Evolutionary conservation across 2,797 vertebrate genomes (phyloP).

Genomic region (Tachyglossus aculeatus): DNA sequence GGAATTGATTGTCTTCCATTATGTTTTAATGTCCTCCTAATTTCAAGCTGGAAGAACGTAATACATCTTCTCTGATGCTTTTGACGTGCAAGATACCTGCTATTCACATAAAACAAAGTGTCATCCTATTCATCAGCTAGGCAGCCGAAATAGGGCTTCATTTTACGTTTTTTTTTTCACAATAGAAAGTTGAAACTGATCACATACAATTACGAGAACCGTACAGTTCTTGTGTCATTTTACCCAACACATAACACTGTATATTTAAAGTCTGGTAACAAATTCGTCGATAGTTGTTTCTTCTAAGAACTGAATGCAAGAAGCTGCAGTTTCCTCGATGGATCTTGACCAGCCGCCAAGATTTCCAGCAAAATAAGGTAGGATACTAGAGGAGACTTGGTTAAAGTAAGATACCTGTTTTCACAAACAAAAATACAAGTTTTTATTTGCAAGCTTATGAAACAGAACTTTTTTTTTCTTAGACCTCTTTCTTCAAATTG

Average conservation of each 20-base stretch:
- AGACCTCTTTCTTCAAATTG: no score
- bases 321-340: constrained; percentile 74
- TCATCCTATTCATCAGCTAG: not conserved
- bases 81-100: constrained; percentile 11
- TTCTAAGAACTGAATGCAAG: constrained; percentile 73
- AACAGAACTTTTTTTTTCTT: not conserved
- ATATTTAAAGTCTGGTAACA: not conserved
- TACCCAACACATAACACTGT: not conserved
- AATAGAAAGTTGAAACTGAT: constrained; percentile 1
- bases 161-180: constrained; percentile 2
- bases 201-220: not conserved
- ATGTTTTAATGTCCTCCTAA: constrained; percentile 30
- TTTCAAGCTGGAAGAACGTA: constrained; percentile 50
- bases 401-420: constrained; percentile 77
- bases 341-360: constrained; percentile 77
- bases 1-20: constrained; percentile 43
- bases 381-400: constrained; percentile 68
- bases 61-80: constrained; percentile 43
- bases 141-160: not conserved
- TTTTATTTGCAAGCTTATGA: not conserved
- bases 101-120: not conserved
- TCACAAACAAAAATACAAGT: constrained; percentile 38
- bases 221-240: not conserved
- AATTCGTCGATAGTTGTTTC: not conserved
- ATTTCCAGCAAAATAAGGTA: constrained; percentile 74